Evolutionary conservation across 2,113 vertebrate species (phyloP), one percentile per base, ranked within the genome.

Genomic region (Nematolebias whitei): DNA sequence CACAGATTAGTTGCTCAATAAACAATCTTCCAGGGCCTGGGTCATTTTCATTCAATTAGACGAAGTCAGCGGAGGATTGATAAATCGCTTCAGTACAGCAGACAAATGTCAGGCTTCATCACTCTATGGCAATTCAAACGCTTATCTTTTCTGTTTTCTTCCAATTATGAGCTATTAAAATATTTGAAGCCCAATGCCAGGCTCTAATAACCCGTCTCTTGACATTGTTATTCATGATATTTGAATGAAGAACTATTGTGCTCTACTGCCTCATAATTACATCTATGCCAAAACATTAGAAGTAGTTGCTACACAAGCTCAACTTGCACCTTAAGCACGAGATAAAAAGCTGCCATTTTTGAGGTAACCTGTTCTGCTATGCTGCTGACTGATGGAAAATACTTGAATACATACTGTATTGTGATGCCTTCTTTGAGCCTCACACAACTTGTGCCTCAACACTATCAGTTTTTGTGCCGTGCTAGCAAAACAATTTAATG

Each of bases 1-100:
- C 63, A 71, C 74, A 63, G 85, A 90, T 90, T 84, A 86, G 78
- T 61, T 76, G 71, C 76, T 88, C 89, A 89, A 90, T 90, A 92
- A 90, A 89, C 86, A 88, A 79, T 88, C 78, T 84, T 80, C 59
- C 68, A 53, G 68, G 15, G 44, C 51, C 16, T 22, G 63, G 76
- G 70, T 85, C 78, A 78, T 80, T 86, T 80, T 85, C 73, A 78
- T 61, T 78, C 81, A 86, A 85, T 90, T 90, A 89, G 79, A 66
- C 67, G 41, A 54, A 13, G 71, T 74, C 76, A 66, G 59, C 2
- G 44, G 29, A 19, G 53, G 68, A 71, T 32, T 79, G 74, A 82
- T 55, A 23, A 63, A 84, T 71, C 38, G 50, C 61, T 76, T 75
- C 40, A 43, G 49, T 60, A 47, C 19, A 56, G 51, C 44, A 63